Conservation (phyloP, 1,140 invertebrate genomes). For the Ips typographus region DNA sequence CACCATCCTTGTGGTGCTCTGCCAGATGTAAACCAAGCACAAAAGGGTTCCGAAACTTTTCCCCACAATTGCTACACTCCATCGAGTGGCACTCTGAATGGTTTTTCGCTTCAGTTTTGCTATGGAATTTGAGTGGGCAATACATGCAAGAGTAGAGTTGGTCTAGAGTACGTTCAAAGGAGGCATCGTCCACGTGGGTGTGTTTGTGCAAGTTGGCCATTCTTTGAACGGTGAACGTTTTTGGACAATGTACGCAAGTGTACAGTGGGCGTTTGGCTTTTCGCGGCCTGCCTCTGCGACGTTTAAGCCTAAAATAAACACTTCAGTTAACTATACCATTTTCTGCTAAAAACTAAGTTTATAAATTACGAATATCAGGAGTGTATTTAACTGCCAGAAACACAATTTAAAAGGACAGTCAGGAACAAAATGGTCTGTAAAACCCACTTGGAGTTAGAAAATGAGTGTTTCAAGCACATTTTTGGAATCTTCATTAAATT, state of each 20-base stretch:
- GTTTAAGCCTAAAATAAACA: conserved; percentile 29
- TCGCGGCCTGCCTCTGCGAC: conserved; percentile 10
- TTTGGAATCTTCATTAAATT: too few relatives aligned
- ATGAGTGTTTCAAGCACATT: too few relatives aligned
- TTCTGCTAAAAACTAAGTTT: too few relatives aligned
- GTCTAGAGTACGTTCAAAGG: conserved; percentile 1
- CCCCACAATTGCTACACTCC: conserved; percentile 11
- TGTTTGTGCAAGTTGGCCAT: conserved; percentile 28
- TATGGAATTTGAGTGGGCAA: conserved; percentile 9
- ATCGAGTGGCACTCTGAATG: conserved; percentile 16
- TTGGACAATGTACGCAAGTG: conserved; percentile 12
- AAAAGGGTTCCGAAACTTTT: conserved; percentile 20
- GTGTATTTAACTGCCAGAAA: too few relatives aligned
- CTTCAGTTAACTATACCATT: background rate
- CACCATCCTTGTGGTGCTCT: conserved; percentile 7
- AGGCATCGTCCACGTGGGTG: conserved; percentile 20
- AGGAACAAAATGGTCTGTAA: too few relatives aligned
- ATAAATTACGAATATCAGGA: too few relatives aligned
- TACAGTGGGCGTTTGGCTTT: background rate
- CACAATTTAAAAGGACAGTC: too few relatives aligned
- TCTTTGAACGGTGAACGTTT: conserved; percentile 15
- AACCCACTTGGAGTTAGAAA: too few relatives aligned
- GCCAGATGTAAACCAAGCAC: conserved; percentile 32
- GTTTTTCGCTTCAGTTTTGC: conserved; percentile 8
- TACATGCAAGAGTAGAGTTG: conserved; percentile 16